Conservation (phyloP, 2,113 vertebrate species). For the Ovibos moschatus region DNA sequence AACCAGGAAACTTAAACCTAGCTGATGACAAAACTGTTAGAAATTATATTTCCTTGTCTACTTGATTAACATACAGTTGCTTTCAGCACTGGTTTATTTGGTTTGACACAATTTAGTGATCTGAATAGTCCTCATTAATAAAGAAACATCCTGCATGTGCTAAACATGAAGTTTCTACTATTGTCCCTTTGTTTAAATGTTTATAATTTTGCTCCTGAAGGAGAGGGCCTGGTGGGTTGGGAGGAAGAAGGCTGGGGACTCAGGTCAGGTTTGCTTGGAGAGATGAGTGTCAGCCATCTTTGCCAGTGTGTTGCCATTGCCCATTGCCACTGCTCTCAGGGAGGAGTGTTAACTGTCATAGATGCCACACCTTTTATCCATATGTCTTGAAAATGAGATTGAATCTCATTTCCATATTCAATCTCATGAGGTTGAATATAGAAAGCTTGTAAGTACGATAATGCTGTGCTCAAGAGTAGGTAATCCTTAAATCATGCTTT, state of each 20-base stretch:
- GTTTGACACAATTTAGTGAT: neutral
- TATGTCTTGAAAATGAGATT: conserved; percentile 24
- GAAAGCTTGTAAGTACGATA: neutral
- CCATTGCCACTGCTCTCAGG: neutral
- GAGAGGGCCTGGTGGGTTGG: neutral
- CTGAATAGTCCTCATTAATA: neutral
- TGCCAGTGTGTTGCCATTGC: neutral
- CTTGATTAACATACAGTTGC: neutral
- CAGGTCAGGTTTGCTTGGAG: neutral
- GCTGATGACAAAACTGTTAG: neutral
- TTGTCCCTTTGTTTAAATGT: neutral
- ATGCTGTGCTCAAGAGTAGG: neutral
- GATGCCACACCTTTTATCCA: neutral
- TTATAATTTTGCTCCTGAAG: neutral
- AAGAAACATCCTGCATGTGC: neutral
- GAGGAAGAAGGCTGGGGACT: neutral
- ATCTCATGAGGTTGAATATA: neutral
- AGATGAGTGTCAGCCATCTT: neutral
- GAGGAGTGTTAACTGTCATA: neutral
- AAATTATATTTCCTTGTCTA: neutral
- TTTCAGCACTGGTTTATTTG: neutral
- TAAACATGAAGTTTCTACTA: neutral
- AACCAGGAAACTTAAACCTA: neutral
- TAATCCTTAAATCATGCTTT: neutral
- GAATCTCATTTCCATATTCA: neutral